These are phyloP conservation scores for Bombus affinis DNA, from an alignment of 1,140 invertebrate species.

Conservation along the genomic window DNA sequence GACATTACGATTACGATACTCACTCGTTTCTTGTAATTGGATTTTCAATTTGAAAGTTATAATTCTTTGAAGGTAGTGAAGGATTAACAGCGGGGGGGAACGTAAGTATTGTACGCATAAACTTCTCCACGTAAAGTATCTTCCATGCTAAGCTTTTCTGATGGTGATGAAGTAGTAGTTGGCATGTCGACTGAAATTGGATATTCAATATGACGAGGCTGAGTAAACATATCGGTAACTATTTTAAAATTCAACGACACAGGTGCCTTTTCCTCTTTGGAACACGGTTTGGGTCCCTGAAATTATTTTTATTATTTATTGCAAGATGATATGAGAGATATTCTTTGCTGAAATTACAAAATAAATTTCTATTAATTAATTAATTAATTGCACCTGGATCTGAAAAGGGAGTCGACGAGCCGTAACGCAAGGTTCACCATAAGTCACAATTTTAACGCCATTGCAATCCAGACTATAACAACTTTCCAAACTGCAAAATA, in stretches of 20 bases:
- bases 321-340: not conserved
- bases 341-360: not conserved
- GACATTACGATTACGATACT: not conserved
- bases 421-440: slow-evolving; percentile 46
- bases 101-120: slow-evolving; percentile 37
- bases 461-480: not conserved
- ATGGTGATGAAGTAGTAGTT: not conserved
- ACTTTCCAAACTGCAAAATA: not conserved
- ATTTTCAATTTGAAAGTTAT: slow-evolving; percentile 36
- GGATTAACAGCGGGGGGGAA: not conserved
- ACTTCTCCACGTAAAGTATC: slow-evolving; percentile 23
- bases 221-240: not conserved
- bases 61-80: not conserved
- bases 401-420: slow-evolving; percentile 48
- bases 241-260: slow-evolving; percentile 18
- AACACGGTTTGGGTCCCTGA: slow-evolving; percentile 19
- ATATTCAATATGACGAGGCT: slow-evolving; percentile 25
- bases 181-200: slow-evolving; percentile 39
- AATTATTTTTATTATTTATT: slow-evolving; percentile 22
- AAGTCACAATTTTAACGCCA: slow-evolving; percentile 39
- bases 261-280: not conserved
- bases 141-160: not conserved
- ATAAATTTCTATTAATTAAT: not conserved
- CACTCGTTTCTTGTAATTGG: slow-evolving; percentile 27
- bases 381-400: slow-evolving; percentile 54